These are phyloP conservation scores for Choloepus didactylus DNA, from an alignment of 2,797 vertebrate genomes.

Conservation along the genomic window DNA sequence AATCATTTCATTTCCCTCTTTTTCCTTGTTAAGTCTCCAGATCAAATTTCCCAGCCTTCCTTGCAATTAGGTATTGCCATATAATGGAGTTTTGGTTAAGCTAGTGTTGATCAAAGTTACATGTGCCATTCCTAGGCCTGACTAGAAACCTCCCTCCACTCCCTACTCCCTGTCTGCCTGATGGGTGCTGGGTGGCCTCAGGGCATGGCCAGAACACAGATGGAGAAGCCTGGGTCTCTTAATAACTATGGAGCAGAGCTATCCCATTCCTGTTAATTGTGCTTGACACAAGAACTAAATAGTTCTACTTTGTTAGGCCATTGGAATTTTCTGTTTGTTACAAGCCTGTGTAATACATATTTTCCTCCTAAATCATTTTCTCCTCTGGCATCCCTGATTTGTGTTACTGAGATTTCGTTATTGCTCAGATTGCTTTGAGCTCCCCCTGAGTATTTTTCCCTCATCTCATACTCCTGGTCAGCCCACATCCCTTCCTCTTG, in stretches of 20 bases:
- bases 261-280: too few species aligned
- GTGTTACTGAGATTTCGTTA: neutral
- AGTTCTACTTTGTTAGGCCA: neutral
- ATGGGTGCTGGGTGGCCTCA: neutral
- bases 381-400: neutral
- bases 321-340: constrained; percentile 14
- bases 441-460: neutral
- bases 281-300: neutral
- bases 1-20: neutral
- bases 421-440: neutral
- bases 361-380: neutral
- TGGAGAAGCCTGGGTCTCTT: neutral
- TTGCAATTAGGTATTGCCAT: neutral
- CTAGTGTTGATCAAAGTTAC: neutral
- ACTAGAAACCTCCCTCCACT: neutral
- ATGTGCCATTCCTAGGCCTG: neutral
- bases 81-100: neutral
- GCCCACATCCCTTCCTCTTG: neutral
- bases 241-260: neutral
- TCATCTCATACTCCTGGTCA: neutral
- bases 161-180: neutral
- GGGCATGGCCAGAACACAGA: neutral
- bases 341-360: neutral
- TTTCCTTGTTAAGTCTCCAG: neutral
- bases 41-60: neutral